phyloP scores from a whole-genome alignment of 2,888 invertebrate species.

The Hedychridium roseum region DNA sequence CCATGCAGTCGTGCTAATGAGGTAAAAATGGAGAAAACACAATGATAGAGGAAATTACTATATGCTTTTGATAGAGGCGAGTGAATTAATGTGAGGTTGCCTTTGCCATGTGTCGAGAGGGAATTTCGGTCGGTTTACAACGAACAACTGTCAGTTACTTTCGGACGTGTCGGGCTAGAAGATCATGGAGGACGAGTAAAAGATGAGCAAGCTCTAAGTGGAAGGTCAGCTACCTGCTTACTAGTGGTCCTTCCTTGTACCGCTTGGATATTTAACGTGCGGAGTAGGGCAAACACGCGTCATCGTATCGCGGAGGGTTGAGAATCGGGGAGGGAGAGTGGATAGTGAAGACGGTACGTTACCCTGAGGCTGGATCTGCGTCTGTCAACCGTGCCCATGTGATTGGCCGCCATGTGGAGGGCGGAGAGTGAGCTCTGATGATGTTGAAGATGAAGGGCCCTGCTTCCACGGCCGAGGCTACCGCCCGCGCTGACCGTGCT shows the following conservation, averaged over 20 bases:
- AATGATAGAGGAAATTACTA: conserved; percentile 9
- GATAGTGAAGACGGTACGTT: conserved; percentile 59
- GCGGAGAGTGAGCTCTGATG: conserved; percentile 57
- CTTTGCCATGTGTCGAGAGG: too few species aligned
- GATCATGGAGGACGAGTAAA: too few species aligned
- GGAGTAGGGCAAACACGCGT: too few species aligned
- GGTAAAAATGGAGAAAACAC: conserved; percentile 26
- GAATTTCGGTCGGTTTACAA: too few species aligned
- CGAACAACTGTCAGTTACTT: too few species aligned
- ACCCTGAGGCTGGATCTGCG: conserved; percentile 66
- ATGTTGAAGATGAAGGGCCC: conserved; percentile 55
- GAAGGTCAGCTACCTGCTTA: too few species aligned
- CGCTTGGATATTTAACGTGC: too few species aligned
- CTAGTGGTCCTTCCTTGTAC: too few species aligned
- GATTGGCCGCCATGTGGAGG: conserved; percentile 56
- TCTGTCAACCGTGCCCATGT: conserved; percentile 57
- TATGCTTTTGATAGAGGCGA: conserved; percentile 19
- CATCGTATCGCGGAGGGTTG: too few species aligned
- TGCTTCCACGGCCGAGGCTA: conserved; percentile 57
- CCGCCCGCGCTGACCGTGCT: conserved; percentile 59
- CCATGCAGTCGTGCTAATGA: conserved; percentile 47
- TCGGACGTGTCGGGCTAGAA: too few species aligned
- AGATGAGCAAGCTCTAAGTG: too few species aligned
- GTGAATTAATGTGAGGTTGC: conserved; percentile 10
- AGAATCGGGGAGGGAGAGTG: too few species aligned